phyloP scores from a whole-genome alignment of 2,113 vertebrate species.

The Suncus etruscus region DNA sequence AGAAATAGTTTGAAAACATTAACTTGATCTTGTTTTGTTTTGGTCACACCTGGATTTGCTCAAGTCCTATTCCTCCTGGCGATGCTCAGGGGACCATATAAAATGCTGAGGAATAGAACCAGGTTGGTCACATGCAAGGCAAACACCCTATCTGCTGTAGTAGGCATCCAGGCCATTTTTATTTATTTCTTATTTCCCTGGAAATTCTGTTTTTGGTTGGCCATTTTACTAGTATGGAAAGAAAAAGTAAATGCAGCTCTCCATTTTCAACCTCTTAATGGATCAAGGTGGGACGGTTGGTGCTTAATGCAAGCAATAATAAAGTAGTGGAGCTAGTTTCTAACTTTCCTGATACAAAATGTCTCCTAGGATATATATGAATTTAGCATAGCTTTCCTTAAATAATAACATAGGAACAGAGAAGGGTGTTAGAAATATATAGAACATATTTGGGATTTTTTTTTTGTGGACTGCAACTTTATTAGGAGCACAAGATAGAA shows the following conservation, averaged over 20 bases:
- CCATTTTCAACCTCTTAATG: neutral
- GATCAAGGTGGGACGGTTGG: neutral
- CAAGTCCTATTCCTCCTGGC: too few relatives aligned
- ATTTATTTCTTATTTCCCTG: conserved; percentile 30
- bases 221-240: neutral
- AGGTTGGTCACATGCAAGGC: too few relatives aligned
- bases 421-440: neutral
- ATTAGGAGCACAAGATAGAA: neutral
- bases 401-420: neutral
- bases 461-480: neutral
- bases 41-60: too few relatives aligned
- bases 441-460: neutral
- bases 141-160: too few relatives aligned
- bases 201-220: neutral
- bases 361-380: neutral
- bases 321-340: neutral
- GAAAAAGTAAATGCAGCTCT: neutral
- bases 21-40: neutral
- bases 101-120: too few relatives aligned
- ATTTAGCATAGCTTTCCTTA: neutral
- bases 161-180: neutral
- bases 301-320: neutral
- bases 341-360: neutral
- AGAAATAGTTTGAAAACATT: conserved; percentile 48
- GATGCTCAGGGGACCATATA: too few relatives aligned